phyloP scores from a whole-genome alignment of 2,797 vertebrate genomes.

The Myotis planiceps region DNA sequence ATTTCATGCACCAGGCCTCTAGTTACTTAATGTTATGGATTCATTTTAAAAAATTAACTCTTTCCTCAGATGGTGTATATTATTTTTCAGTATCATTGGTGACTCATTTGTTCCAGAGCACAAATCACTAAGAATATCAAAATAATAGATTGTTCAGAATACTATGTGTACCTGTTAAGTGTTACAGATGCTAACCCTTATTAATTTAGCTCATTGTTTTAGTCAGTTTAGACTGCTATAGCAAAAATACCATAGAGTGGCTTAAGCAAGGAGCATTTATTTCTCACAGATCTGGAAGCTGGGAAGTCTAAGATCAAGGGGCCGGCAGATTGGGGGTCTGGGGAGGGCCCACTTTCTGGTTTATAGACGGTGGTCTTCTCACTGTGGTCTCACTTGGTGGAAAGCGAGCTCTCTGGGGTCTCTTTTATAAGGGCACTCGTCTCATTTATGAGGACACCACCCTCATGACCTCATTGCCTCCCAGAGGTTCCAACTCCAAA shows the following conservation, averaged over 20 bases:
- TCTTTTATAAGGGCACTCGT: neutral
- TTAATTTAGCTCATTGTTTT: neutral
- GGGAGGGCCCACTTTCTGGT: neutral
- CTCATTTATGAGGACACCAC: neutral
- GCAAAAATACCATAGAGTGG: no score
- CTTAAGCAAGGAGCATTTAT: neutral
- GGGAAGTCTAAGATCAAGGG: neutral
- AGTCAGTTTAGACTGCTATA: neutral
- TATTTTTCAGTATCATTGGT: neutral
- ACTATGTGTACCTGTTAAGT: conserved; percentile 30
- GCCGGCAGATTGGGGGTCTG: neutral
- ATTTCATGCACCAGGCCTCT: no score
- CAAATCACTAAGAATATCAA: conserved; percentile 45
- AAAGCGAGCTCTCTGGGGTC: neutral
- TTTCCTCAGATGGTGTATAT: neutral
- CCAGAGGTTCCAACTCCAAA: neutral
- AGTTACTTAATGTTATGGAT: neutral
- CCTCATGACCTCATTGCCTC: neutral
- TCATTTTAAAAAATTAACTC: neutral
- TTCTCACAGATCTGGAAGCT: neutral
- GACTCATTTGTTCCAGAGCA: conserved; percentile 41
- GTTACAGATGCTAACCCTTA: conserved; percentile 8
- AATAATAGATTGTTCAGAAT: conserved; percentile 57
- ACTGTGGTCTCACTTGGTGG: neutral
- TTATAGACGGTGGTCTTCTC: neutral